Base-by-base conservation (phyloP, 35 echinoderm and acorn worm genomes). In the Acanthaster planci region DNA sequence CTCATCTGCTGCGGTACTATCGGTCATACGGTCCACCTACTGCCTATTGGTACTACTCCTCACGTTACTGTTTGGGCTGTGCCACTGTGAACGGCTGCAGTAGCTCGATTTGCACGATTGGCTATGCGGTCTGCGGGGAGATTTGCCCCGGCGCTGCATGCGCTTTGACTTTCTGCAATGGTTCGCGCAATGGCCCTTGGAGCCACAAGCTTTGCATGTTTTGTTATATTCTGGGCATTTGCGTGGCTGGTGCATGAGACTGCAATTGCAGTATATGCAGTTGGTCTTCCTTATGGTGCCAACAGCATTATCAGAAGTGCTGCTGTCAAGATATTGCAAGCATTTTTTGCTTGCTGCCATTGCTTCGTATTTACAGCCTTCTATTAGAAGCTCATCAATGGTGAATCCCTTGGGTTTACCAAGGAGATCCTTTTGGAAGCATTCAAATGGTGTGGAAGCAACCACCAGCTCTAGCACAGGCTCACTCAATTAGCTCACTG, bases 221-320 rank as follows among this genome's bases (percentile, higher is more conserved):
- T 57, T 21, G 19, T 57, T 47, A 22, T 88, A 93, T 10, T 87
- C 87, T 26, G 92, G 92, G 77, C 92, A 94, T 82, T 90, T 59
- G 5, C 87, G 42, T 29, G 82, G 82, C 57, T 56, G 76, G 51
- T 86, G 92, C 27, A 68, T 36, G 14, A 90, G 83, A 14, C 58
- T 87, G 57, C 87, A 90, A 23, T 90, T 89, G 31, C 29, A 44
- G 80, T 87, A 90, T 72, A 58, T 32, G 47, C 19, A 59, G 84
- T 37, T 0, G 14, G 82, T n/a, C 31, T 34, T 51, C 54, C 42
- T 52, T 19, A 86, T 82, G 42, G 42, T n/a, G n/a, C n/a, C n/a
- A n/a, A n/a, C n/a, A 16, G 77, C 50, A 40, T 82, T 36, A 21
- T 82, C 78, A 18, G 52, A 27, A 78, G 38, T 34, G 17, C 51